These are phyloP conservation scores for Scomber scombrus DNA, from an alignment of 2,113 vertebrate genomes.

Conservation along the genomic window DNA sequence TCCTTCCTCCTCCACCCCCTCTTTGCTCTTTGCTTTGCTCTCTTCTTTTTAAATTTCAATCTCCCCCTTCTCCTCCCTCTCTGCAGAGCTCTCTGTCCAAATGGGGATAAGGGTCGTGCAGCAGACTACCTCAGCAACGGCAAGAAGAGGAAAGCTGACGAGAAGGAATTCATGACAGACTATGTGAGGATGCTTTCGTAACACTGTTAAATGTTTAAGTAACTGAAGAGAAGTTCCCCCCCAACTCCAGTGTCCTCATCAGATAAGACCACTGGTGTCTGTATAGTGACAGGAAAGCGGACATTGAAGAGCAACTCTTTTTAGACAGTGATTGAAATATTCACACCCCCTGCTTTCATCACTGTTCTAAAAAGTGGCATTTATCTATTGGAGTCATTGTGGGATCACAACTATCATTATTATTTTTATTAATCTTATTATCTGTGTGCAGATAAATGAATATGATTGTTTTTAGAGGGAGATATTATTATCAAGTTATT, in stretches of 20 bases:
- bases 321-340: constrained; percentile 25
- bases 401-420: too few species aligned
- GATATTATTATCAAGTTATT: too few species aligned
- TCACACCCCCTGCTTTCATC: background rate
- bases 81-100: constrained; percentile 87
- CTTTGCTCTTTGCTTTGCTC: constrained; percentile 31
- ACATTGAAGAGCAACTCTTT: constrained; percentile 20
- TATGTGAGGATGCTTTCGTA: constrained; percentile 84
- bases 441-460: constrained; percentile 14
- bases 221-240: constrained; percentile 41
- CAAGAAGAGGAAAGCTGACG: constrained; percentile 95
- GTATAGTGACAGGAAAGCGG: background rate
- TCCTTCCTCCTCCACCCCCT: constrained; percentile 48
- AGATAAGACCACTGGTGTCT: constrained; percentile 3
- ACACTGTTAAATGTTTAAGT: constrained; percentile 48
- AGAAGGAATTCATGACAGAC: constrained; percentile 92
- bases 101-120: constrained; percentile 89
- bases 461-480: background rate
- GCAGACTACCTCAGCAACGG: constrained; percentile 92
- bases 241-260: background rate
- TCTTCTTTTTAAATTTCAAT: constrained; percentile 28
- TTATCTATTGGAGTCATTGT: background rate
- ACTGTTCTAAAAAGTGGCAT: background rate
- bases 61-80: constrained; percentile 3
- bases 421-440: too few species aligned